A percentile compares a stretch with the other conserved stretches of the same genome.
These are phyloP conservation scores for Xanthorhoe designata DNA, from an alignment of 2,888 invertebrate species.

Conservation along the genomic window DNA sequence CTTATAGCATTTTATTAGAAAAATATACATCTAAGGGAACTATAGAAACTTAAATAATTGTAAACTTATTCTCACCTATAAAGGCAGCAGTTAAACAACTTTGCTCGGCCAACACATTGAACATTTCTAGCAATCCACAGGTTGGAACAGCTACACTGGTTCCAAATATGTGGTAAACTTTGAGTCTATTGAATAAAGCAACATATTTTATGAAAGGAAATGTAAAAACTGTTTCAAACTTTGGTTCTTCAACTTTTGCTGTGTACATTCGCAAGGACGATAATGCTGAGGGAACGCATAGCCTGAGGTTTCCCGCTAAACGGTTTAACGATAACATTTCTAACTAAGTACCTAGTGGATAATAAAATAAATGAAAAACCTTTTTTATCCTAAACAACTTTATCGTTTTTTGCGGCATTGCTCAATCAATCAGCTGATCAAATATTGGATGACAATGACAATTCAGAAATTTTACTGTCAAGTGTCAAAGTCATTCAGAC, in stretches of 20 bases:
- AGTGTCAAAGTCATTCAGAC: background rate
- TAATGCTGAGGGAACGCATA: background rate
- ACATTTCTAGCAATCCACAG: conserved; percentile 69
- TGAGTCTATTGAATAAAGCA: conserved; percentile 80
- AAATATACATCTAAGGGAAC: no score
- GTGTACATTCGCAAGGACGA: conserved; percentile 22
- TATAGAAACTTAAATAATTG: no score
- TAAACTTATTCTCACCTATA: conserved; percentile 59
- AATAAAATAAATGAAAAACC: no score
- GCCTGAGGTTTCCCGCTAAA: conserved; percentile 25
- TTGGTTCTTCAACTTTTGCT: conserved; percentile 25
- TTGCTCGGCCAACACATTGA: conserved; percentile 60
- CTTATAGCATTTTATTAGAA: no score
- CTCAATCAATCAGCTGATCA: background rate
- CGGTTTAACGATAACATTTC: conserved; percentile 16
- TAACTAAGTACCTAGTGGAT: no score
- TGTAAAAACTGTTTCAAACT: conserved; percentile 72
- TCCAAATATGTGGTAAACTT: conserved; percentile 79
- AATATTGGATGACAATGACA: no score
- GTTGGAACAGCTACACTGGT: conserved; percentile 72
- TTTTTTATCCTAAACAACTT: no score
- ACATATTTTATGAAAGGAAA: conserved; percentile 76
- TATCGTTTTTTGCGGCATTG: background rate
- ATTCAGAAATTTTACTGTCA: background rate
- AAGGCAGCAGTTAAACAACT: conserved; percentile 63